These are phyloP conservation scores for Caerostris darwini DNA, from an alignment of 1,140 invertebrate species.

Conservation along the genomic window DNA sequence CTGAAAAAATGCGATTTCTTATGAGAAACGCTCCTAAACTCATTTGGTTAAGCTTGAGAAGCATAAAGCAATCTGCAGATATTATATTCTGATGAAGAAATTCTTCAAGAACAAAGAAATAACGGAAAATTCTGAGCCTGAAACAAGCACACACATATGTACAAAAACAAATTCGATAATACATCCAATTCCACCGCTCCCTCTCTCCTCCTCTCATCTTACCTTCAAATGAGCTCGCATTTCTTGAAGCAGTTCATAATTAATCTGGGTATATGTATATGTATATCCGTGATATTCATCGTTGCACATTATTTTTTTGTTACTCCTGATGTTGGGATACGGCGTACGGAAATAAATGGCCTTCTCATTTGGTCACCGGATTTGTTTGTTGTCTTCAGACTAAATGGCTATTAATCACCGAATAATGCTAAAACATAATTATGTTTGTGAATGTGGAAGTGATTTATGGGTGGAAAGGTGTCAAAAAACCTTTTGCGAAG, in stretches of 20 bases:
- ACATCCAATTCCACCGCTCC: background rate
- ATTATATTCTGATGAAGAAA: slow-evolving; percentile 43
- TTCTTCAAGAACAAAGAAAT: background rate
- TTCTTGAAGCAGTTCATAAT: slow-evolving; percentile 35
- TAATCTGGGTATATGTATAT: slow-evolving; percentile 2
- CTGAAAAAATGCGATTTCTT: slow-evolving; percentile 38
- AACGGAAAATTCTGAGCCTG: background rate
- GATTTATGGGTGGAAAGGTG: slow-evolving; percentile 37
- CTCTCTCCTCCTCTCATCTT: background rate
- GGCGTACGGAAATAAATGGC: slow-evolving; percentile 1
- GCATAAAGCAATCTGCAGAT: slow-evolving; percentile 12
- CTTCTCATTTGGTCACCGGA: slow-evolving; percentile 17
- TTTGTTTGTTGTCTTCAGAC: slow-evolving; percentile 27
- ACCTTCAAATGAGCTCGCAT: slow-evolving; percentile 42
- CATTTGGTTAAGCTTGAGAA: slow-evolving; percentile 28
- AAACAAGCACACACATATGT: background rate
- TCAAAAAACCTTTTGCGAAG: slow-evolving; percentile 9
- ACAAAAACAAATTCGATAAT: slow-evolving; percentile 39
- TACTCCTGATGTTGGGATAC: background rate
- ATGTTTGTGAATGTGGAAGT: slow-evolving; percentile 26
- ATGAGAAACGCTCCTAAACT: background rate
- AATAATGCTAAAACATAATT: slow-evolving; percentile 53
- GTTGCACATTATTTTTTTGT: slow-evolving; percentile 1
- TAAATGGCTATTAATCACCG: slow-evolving; percentile 59
- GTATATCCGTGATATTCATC: slow-evolving; percentile 24